Evolutionary conservation across 2,888 invertebrate genomes (phyloP).

Genomic region (Pristionchus fissidentatus): DNA sequence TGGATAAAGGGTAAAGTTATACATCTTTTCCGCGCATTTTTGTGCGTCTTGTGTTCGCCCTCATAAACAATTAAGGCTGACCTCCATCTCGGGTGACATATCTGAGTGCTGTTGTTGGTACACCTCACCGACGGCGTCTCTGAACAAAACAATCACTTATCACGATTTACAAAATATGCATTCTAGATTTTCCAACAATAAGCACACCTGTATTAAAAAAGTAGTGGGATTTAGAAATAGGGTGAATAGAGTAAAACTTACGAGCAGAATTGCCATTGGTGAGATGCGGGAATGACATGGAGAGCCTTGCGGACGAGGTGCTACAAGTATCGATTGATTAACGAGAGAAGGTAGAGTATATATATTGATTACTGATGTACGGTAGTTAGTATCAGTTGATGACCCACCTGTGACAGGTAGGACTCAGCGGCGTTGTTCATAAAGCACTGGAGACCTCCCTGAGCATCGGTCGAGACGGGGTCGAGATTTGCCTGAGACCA

Average conservation of each 20-base stretch:
- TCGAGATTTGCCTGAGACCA: constrained; percentile 54
- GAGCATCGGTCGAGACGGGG: constrained; percentile 68
- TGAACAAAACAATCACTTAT: not conserved
- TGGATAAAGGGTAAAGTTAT: not conserved
- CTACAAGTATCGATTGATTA: not conserved
- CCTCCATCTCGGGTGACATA: not conserved
- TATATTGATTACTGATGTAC: not conserved
- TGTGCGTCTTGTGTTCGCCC: too few relatives aligned
- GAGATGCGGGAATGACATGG: not conserved
- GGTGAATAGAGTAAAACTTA: not conserved
- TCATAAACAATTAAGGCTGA: too few relatives aligned
- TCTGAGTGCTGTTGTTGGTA: not conserved
- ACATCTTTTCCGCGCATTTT: not conserved
- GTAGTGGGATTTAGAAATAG: not conserved
- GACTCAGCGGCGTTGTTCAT: constrained; percentile 54
- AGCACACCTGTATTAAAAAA: not conserved
- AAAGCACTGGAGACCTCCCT: constrained; percentile 69
- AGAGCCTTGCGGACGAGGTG: not conserved
- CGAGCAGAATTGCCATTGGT: not conserved
- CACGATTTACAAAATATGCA: too few relatives aligned
- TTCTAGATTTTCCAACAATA: too few relatives aligned
- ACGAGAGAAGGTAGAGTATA: too few relatives aligned
- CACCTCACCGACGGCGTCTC: not conserved
- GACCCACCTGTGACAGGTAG: constrained; percentile 60
- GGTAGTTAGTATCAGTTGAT: not conserved